These are phyloP conservation scores for Geotrupes spiniger DNA, from an alignment of 2,888 invertebrate genomes.

Conservation along the genomic window DNA sequence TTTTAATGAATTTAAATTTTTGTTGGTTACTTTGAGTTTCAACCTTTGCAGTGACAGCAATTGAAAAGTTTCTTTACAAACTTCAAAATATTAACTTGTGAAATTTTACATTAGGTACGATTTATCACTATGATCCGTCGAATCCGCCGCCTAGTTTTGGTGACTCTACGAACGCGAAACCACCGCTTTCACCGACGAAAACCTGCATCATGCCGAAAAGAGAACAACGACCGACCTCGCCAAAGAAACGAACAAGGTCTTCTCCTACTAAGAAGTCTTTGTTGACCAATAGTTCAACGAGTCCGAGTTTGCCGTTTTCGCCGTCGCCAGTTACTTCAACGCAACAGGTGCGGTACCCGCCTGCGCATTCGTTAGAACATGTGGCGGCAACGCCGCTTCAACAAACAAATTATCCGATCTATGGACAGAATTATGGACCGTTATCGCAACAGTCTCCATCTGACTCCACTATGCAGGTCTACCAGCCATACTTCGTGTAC, in stretches of 20 bases:
- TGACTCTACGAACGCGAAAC: conserved; percentile 20
- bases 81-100: too few species aligned
- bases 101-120: too few species aligned
- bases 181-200: conserved; percentile 35
- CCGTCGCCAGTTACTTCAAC: conserved; percentile 30
- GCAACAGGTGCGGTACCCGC: conserved; percentile 29
- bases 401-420: conserved; percentile 33
- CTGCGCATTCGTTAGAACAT: conserved; percentile 25
- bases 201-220: conserved; percentile 25
- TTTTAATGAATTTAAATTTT: too few species aligned
- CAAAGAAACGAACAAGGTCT: conserved; percentile 35
- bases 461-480: conserved; percentile 31
- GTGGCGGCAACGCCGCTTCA: conserved; percentile 26
- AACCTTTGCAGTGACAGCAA: too few species aligned
- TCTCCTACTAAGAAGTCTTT: conserved; percentile 38
- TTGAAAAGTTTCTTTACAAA: too few species aligned
- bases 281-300: conserved; percentile 45
- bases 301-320: conserved; percentile 47
- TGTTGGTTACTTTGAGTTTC: too few species aligned
- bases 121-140: conserved; percentile 74
- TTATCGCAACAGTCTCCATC: conserved; percentile 4
- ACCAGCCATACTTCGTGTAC: conserved; percentile 45
- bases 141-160: conserved; percentile 58
- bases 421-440: conserved; percentile 25
- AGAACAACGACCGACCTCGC: conserved; percentile 30